These are phyloP conservation scores for Philopotamus ludificatus DNA, from an alignment of 1,140 invertebrate genomes.

Conservation along the genomic window DNA sequence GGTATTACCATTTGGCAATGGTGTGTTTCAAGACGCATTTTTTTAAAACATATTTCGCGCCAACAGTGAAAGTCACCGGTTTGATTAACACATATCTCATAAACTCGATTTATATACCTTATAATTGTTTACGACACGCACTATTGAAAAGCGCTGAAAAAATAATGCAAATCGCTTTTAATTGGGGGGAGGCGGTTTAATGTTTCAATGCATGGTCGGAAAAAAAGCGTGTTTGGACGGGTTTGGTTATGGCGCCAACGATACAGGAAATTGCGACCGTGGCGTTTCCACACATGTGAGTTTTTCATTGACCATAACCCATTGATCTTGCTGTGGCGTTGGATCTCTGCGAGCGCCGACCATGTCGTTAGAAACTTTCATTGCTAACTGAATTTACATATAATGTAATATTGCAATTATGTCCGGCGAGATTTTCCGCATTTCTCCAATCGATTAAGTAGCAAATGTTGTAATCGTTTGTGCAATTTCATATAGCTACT, in stretches of 20 bases:
- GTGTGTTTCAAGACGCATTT: background rate
- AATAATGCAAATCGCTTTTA: background rate
- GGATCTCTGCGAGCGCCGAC: too few relatives aligned
- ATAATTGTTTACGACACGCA: background rate
- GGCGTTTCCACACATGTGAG: background rate
- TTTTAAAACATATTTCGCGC: slow-evolving; percentile 1
- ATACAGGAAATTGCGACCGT: background rate
- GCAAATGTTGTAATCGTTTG: too few relatives aligned
- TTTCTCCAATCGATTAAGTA: too few relatives aligned
- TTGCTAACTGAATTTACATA: too few relatives aligned
- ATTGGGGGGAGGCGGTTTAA: background rate
- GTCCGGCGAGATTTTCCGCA: too few relatives aligned
- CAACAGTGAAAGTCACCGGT: slow-evolving; percentile 15
- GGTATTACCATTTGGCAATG: background rate
- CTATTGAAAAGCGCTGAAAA: background rate
- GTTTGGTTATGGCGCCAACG: background rate
- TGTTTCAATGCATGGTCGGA: background rate
- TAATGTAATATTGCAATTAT: too few relatives aligned
- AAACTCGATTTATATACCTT: background rate
- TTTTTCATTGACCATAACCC: too few relatives aligned
- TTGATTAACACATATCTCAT: slow-evolving; percentile 3
- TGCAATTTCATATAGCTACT: too few relatives aligned
- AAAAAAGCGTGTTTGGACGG: background rate
- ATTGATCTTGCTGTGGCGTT: too few relatives aligned
- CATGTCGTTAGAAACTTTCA: too few relatives aligned